Evolutionary conservation across 2,888 invertebrate species (phyloP), one percentile per base, ranked within the genome.

Genomic region (Bombyx huttoni): DNA sequence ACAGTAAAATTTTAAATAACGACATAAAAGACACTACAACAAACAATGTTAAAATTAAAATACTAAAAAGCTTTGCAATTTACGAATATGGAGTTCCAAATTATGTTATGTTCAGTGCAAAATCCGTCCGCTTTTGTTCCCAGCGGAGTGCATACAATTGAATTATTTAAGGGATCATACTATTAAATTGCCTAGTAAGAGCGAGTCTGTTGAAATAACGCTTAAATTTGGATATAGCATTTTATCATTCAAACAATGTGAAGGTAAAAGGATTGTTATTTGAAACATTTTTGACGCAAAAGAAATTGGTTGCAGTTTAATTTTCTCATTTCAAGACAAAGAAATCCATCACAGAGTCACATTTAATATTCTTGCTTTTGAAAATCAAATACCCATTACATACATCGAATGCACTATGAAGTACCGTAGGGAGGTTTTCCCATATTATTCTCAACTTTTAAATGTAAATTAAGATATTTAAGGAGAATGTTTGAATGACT

Each of bases 81-180:
- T 12, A 40, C 40, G 40, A 40, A 40, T 40, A 7, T 33, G 40
- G 24, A 52, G 34, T 14, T 45, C 47, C 34, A 47, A 51, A 62
- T 67, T 66, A 65, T 57, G 58, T 58, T 65, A 51, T 52, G 56
- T 34, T 54, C 50, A 50, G 56, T 63, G 62, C 62, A 61, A 66
- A 73, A 68, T 69, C 67, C 64, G 64, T 63, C 64, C 61, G 69
- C 61, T 69, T 70, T 65, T 49, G 63, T 62, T 65, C 62, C 62
- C 64, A 61, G 66, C 64, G 63, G 65, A 62, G 64, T 68, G 72
- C 69, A 70, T 65, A 64, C 60, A 65, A 71, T 67, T 73, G 69
- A 74, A 73, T 77, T 74, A 71, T 73, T 72, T 67, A 73, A 64
- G 58, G 67, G 70, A 68, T 75, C 73, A 73, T 71, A 66, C 67